Evolutionary conservation across 2,113 vertebrate genomes (phyloP), one percentile per base, ranked within the genome.

Genomic region (Zapus hudsonius): DNA sequence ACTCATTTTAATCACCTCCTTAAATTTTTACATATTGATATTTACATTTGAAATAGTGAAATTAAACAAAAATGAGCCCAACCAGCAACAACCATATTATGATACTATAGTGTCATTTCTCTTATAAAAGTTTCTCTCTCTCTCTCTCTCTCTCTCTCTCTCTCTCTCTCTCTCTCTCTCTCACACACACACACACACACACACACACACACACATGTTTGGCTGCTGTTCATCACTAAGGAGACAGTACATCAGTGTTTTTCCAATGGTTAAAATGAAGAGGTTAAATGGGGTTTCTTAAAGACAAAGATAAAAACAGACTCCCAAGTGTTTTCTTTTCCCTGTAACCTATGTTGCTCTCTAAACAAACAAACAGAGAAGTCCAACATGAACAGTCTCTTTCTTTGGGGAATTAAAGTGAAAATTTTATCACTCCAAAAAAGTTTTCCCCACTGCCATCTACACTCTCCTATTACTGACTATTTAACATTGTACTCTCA

Each of bases 261-360:
- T 93, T 86, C 93, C 92, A 69, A 7, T 25, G 38, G 67, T 52
- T 76, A 93, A 96, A 92, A 59, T 44, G 23, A 73, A 74, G 25
- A 95, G 73, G 92, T 89, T 96, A 96, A 95, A 89, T 70, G 90
- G 93, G 88, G 80, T 93, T 81, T 78, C 76, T 72, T 82, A 86
- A 85, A 0, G 2, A 84, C 38, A 95, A 5, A 73, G 63, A 91
- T 59, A 42, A 33, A 91, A 93, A 88, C 52, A 25, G 38, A 81
- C 29, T 96, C 80, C 80, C 89, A 94, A 79, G 3, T 59, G 0
- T 15, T n/a, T 22, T 86, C 52, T 88, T 63, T 89, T 57, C 66
- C 86, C 83, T 91, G 67, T 57, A 85, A 93, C 47, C 70, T 73
- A 17, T 27, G 31, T 20, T 93, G 66, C 27, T 85, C 92, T 75